Evolutionary conservation across 2,888 invertebrate species (phyloP).

Genomic region (Ormyrus rosae): DNA sequence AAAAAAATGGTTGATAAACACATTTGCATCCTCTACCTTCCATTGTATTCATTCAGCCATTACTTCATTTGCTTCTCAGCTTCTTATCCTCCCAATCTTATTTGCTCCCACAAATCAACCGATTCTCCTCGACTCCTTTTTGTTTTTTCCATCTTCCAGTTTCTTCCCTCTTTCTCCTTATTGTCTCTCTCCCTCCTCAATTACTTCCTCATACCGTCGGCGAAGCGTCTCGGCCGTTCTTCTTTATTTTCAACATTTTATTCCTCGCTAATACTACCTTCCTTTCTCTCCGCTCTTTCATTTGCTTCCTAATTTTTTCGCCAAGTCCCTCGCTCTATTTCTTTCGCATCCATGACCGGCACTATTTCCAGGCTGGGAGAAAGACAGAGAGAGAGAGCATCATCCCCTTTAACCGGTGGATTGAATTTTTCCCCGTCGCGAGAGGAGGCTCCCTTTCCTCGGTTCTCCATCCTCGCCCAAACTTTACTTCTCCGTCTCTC

Average conservation of each 20-base stretch:
- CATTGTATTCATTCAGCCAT: background rate
- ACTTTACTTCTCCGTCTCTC: slow-evolving; percentile 41
- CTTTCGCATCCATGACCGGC: slow-evolving; percentile 46
- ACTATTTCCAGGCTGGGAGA: slow-evolving; percentile 16
- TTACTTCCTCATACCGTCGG: slow-evolving; percentile 37
- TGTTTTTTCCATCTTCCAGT: slow-evolving; percentile 20
- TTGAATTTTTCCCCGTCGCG: slow-evolving; percentile 68
- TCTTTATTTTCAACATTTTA: slow-evolving; percentile 50
- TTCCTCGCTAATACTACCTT: slow-evolving; percentile 51
- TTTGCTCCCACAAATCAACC: slow-evolving; percentile 16
- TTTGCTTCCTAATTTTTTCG: slow-evolving; percentile 49
- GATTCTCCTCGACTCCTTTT: slow-evolving; percentile 5
- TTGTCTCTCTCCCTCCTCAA: slow-evolving; percentile 55
- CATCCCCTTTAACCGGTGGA: slow-evolving; percentile 74
- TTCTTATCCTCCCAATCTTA: background rate
- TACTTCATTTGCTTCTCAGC: slow-evolving; percentile 10
- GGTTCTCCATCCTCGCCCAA: slow-evolving; percentile 38
- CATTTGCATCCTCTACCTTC: background rate
- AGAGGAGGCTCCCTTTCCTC: slow-evolving; percentile 50
- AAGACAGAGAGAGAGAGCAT: slow-evolving; percentile 60
- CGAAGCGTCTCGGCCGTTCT: slow-evolving; percentile 5
- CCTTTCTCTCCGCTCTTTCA: slow-evolving; percentile 26
- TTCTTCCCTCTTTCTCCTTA: slow-evolving; percentile 21
- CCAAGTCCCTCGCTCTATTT: background rate
- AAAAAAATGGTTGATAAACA: background rate